Evolutionary conservation across 2,797 vertebrate genomes (phyloP), one percentile per base, ranked within the genome.

Genomic region (Characodon lateralis): DNA sequence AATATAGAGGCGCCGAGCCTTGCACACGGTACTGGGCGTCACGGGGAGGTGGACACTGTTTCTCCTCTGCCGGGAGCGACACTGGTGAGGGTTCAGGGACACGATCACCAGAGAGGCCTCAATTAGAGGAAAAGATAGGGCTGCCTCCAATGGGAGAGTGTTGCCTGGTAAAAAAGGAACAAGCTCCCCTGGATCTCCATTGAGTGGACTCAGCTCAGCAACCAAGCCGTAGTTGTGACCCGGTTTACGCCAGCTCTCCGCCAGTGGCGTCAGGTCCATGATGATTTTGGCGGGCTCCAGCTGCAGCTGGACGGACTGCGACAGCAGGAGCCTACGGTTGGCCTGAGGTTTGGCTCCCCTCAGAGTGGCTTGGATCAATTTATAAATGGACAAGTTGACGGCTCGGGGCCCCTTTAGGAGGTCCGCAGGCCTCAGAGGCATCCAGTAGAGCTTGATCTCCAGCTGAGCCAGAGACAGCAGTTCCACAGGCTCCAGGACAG

Each of bases 1-100:
- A 46, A 99, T 95, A 90, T 97, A 98, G 50, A 99, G 95, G 3
- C 95, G 94, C 0, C 98, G 93, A 0, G 97, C 91, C 41, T 96
- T 97, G 92, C 98, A 99, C 28, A 97, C 87, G 0, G 91, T 95
- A 82, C 95, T 96, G 0, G 93, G 87, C 0, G 89, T 91, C 26
- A 94, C n/a, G 0, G 94, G 73, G 1, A 88, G 55, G 81, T 74
- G 26, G 78, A 92, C 6, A 53, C 90, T 56, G 6, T 91, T 96
- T 59, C 95, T 87, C 31, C 87, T 84, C 75, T 92, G 92, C 6
- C 94, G 74, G 13, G 91, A 93, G 28, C 71, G 86, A 85, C 98
- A 99, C 83, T 95, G 97, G 35, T 94, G 84, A 0, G 87, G 95
- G 84, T 96, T 94, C 51, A 98, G 92, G 2, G 96, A 96, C 74